Evolutionary conservation across 2,888 invertebrate genomes (phyloP).

Genomic region (Hirtodrosophila cameraria): DNA sequence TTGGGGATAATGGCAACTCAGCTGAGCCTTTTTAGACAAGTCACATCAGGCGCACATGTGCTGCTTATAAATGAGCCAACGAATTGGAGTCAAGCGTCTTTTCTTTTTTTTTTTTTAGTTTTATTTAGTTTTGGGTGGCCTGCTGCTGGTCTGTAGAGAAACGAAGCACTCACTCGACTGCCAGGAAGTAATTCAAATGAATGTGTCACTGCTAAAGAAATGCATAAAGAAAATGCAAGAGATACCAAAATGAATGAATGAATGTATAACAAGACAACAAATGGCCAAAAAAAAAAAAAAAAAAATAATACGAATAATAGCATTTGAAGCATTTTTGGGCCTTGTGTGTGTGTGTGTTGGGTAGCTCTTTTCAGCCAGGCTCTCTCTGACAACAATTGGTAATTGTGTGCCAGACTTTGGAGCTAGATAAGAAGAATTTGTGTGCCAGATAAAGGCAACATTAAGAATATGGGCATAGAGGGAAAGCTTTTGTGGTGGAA

Average conservation of each 20-base stretch:
- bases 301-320: conserved; percentile 8
- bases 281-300: conserved; percentile 25
- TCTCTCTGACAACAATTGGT: too few relatives aligned
- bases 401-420: conserved; percentile 22
- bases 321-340: conserved; percentile 18
- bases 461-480: conserved; percentile 18
- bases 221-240: conserved; percentile 47
- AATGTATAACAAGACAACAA: conserved; percentile 46
- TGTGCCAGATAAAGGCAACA: conserved; percentile 19
- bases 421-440: conserved; percentile 35
- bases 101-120: conserved; percentile 6
- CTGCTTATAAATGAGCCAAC: conserved; percentile 69
- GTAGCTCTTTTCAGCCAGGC: neutral
- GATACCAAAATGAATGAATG: conserved; percentile 33
- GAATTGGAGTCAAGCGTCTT: conserved; percentile 51
- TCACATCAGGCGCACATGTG: conserved; percentile 66
- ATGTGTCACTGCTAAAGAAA: conserved; percentile 64
- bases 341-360: neutral
- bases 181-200: conserved; percentile 72
- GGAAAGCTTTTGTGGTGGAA: conserved; percentile 30
- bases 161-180: conserved; percentile 26
- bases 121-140: conserved; percentile 21
- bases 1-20: conserved; percentile 47
- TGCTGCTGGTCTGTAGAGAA: neutral
- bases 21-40: conserved; percentile 55